Conservation (phyloP, 1,140 invertebrate species). For the Paraescarpia echinospica region DNA sequence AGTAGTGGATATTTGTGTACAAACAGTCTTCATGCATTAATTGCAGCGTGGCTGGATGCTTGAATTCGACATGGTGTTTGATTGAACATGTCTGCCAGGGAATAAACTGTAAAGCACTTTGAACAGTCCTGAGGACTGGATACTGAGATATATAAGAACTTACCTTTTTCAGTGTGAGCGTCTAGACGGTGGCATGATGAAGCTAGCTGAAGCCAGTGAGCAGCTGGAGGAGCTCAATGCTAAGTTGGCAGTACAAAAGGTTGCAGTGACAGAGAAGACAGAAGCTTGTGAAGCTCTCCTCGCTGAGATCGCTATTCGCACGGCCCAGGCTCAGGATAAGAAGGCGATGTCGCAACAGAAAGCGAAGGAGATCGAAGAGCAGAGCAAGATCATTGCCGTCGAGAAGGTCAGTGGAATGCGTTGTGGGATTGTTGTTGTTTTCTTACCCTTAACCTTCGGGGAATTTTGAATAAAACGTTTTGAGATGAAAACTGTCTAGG, state of each 20-base stretch:
- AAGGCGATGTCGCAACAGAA: constrained; percentile 76
- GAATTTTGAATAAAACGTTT: no score
- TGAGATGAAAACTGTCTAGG: no score
- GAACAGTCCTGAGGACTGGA: no score
- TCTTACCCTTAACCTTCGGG: neutral
- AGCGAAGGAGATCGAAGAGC: constrained; percentile 76
- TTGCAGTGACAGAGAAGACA: constrained; percentile 75
- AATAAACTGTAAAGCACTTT: no score
- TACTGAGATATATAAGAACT: no score
- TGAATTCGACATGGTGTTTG: no score
- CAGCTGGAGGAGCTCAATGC: constrained; percentile 74
- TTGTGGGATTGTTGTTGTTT: neutral
- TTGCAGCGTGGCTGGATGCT: no score
- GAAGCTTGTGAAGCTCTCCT: constrained; percentile 73
- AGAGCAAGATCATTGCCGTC: constrained; percentile 73
- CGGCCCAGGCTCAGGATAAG: constrained; percentile 71
- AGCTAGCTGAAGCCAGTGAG: constrained; percentile 77
- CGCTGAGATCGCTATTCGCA: constrained; percentile 65
- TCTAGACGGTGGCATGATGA: constrained; percentile 70
- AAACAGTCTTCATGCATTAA: no score
- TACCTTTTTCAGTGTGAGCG: constrained; percentile 69
- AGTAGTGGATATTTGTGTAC: no score
- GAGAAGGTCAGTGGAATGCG: constrained; percentile 66
- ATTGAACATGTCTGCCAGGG: no score
- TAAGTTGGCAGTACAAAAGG: constrained; percentile 74